These are phyloP conservation scores for Lepidocyrtoides sp. DNA, from an alignment of 2,888 invertebrate genomes.

Conservation along the genomic window DNA sequence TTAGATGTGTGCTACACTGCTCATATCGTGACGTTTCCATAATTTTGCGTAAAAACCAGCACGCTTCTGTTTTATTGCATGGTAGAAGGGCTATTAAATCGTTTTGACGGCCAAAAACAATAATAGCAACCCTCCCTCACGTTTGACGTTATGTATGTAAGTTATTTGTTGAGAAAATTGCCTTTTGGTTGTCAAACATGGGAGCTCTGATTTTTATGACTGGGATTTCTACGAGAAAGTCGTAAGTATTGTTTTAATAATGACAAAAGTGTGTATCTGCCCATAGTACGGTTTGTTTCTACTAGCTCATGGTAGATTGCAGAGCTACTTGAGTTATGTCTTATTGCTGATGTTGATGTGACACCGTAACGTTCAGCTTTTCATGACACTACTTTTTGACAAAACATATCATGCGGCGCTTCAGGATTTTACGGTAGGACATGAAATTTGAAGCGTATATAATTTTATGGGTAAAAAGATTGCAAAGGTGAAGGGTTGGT, in stretches of 20 bases:
- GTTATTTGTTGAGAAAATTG: background rate
- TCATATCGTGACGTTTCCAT: constrained; percentile 22
- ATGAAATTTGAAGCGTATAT: background rate
- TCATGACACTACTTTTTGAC: background rate
- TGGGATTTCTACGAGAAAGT: too few relatives aligned
- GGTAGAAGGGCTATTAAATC: background rate
- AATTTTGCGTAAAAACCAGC: constrained; percentile 31
- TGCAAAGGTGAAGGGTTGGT: background rate
- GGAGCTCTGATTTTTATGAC: constrained; percentile 8
- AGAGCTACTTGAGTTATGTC: too few relatives aligned
- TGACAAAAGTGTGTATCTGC: too few relatives aligned
- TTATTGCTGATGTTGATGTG: background rate
- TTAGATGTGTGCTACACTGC: background rate
- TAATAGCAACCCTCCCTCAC: background rate
- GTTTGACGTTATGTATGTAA: background rate
- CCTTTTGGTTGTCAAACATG: constrained; percentile 3
- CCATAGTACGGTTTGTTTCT: too few relatives aligned
- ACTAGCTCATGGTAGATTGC: too few relatives aligned
- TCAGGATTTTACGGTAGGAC: background rate
- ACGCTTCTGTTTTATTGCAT: background rate
- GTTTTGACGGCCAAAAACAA: background rate
- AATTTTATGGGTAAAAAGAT: background rate
- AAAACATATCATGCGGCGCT: constrained; percentile 16
- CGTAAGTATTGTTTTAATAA: too few relatives aligned
- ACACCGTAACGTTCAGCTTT: constrained; percentile 1